Base-by-base conservation (phyloP, 2,797 vertebrate genomes). In the Eulemur albifrons region DNA sequence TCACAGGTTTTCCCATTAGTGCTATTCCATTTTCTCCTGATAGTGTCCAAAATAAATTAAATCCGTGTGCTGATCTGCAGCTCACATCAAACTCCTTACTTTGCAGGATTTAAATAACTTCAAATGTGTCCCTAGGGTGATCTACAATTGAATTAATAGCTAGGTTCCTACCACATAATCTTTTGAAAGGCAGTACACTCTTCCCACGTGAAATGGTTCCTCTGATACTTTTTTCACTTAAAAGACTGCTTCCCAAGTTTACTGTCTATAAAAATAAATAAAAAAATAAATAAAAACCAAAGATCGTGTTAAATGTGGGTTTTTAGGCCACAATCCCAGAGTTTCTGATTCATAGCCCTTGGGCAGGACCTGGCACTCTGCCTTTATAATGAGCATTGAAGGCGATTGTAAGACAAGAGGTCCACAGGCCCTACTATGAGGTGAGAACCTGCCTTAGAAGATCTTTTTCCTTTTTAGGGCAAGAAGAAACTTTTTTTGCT, bases 31-130 rank as follows among this genome's bases (percentile, higher is more conserved):
- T 96, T 88, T 77, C 84, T 93, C 77, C 52, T 88, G 25, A 88
- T 95, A 77, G 12, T 48, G 63, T 92, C 43, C 50, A 81, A 70
- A 95, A 94, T 97, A 95, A 95, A 94, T 95, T 95, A 95, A 95
- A 63, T 32, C 43, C 23, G 20, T 85, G 32, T 54, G 45, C 61
- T n/a, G 38, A 85, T 95, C 48, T 94, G 61, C 35, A 96, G 90
- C 61, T 72, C 43, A 90, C 54, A 95, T 88, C 76, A 85, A 95
- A 97, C 9, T 77, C 88, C 77, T 97, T 97, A 93, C 48, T 73
- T 83, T 86, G 76, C 85, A 85, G 61, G 40, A 93, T 95, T 97
- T 96, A 95, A 94, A 94, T 81, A 88, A 92, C 96, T 93, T 88
- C 61, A 81, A 85, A 85, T 94, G 86, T 43, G 32, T 90, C 89